Evolutionary conservation across 2,797 vertebrate species (phyloP).

Genomic region (Ispidina picta): DNA sequence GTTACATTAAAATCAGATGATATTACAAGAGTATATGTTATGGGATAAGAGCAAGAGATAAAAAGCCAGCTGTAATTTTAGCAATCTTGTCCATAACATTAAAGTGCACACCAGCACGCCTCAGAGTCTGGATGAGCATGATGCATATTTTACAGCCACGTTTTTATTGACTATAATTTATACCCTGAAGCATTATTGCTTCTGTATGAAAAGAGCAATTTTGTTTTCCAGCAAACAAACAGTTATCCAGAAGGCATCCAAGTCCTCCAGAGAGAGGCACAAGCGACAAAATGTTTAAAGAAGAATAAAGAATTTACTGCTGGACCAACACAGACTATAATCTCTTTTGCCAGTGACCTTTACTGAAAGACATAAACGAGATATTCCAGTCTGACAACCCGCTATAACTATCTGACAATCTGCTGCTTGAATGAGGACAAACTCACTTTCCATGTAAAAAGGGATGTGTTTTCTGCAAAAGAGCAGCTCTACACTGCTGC

Average conservation of each 20-base stretch:
- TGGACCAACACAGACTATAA: background rate
- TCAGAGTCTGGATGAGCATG: background rate
- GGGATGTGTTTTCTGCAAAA: background rate
- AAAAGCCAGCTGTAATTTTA: constrained; percentile 40
- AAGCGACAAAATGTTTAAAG: background rate
- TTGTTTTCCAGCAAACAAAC: background rate
- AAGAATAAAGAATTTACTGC: constrained; percentile 8
- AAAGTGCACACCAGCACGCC: background rate
- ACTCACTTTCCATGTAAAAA: background rate
- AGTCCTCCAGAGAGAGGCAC: background rate
- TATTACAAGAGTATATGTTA: background rate
- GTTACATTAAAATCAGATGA: constrained; percentile 6
- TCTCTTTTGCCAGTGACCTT: background rate
- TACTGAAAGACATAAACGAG: background rate
- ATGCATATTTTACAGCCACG: background rate
- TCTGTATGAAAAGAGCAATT: background rate
- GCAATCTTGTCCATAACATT: background rate
- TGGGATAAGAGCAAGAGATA: background rate
- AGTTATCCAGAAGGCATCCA: constrained; percentile 15
- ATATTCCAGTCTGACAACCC: background rate
- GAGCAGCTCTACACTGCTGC: background rate
- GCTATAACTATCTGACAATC: background rate
- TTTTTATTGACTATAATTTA: constrained; percentile 33
- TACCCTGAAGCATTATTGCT: background rate
- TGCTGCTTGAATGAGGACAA: background rate